Evolutionary conservation across 2,797 vertebrate genomes (phyloP).

Genomic region (Siniperca undulata): DNA sequence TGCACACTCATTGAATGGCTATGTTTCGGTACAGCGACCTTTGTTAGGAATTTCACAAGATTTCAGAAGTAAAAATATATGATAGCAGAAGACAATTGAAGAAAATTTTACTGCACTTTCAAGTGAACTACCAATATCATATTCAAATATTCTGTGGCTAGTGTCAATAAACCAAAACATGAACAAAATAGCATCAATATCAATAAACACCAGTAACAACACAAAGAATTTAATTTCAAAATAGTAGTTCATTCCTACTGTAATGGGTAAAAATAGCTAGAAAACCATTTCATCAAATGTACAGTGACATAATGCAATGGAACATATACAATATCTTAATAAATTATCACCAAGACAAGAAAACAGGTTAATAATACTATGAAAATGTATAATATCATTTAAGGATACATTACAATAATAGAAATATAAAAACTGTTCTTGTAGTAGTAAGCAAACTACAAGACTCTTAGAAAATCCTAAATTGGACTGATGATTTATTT

Average conservation of each 20-base stretch:
- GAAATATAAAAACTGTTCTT: not conserved
- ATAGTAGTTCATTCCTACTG: not conserved
- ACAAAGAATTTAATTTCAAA: not conserved
- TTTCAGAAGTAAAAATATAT: not conserved
- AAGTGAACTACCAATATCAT: not conserved
- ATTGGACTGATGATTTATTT: not conserved
- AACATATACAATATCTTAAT: not conserved
- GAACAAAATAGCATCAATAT: not conserved
- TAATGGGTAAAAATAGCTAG: not conserved
- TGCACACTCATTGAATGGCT: not conserved
- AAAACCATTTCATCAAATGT: not conserved
- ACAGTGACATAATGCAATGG: not conserved
- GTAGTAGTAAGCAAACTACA: too few species aligned
- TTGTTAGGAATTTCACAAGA: not conserved
- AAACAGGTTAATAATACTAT: not conserved
- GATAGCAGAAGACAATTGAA: not conserved
- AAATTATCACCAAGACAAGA: not conserved
- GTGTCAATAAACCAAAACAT: not conserved
- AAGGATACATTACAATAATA: not conserved
- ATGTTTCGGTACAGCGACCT: not conserved
- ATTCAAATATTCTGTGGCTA: not conserved
- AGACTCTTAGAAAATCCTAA: too few species aligned
- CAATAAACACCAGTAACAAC: too few species aligned
- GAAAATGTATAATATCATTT: not conserved
- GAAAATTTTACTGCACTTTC: not conserved